Evolutionary conservation across 2,888 invertebrate species (phyloP), one percentile per base, ranked within the genome.

Genomic region (Bombyx huttoni): DNA sequence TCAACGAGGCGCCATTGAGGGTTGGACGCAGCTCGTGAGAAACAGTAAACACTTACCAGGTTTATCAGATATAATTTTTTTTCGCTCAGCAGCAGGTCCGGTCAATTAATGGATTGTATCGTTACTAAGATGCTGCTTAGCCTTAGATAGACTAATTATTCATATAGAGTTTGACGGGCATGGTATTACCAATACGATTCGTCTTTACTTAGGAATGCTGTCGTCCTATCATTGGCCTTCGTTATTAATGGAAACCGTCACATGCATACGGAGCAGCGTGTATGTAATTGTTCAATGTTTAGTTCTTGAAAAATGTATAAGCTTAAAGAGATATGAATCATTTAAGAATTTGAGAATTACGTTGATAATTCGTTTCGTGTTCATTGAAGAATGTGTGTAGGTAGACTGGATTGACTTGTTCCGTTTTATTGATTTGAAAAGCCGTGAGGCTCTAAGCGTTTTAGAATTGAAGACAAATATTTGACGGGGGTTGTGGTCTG

Each of bases 1-100:
- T 88, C 88, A 88, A 84, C 68, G 69, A 81, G 88, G 87, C 87
- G 88, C 88, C 87, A 88, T 87, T 85, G 86, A 88, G 86, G 86
- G 86, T 78, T 85, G 83, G 81, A 68, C 78, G 73, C 75, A 77
- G 75, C 75, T 81, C 84, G 86, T 88, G 86, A 88, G 88, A 87
- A 87, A 81, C 83, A 78, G 86, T 88, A 87, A 88, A 88, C 86
- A 86, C 86, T 86, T 87, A 85, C 82, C 78, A 81, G 75, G 74
- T 79, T 86, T 85, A 88, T 87, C 87, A 77, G 83, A 86, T 85
- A 76, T 76, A 74, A 65, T 70, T 80, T 87, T 85, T 85, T 86
- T 85, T 80, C 72, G 72, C 82, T 73, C 75, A 75, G 76, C 80
- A 69, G 80, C 81, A 75, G 81, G 85, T 85, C 84, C 85, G 68